Conservation (phyloP, 2,888 invertebrate genomes). For the Drosophila cognata region DNA sequence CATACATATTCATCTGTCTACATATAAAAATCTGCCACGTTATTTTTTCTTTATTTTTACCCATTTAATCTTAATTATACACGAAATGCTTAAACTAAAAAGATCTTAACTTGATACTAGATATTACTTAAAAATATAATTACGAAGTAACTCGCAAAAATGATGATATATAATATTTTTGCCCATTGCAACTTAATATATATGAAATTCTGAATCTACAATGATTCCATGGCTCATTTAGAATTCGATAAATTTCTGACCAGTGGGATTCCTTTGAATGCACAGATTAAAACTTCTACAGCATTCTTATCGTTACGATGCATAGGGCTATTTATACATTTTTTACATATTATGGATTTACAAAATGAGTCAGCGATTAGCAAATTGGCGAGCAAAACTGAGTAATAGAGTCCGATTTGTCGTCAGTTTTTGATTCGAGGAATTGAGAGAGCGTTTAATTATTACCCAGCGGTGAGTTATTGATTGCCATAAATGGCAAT, state of each 20-base stretch:
- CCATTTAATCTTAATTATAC: not conserved
- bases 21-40: no score
- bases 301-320: not conserved
- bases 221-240: no score
- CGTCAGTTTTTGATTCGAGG: not conserved
- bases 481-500: not conserved
- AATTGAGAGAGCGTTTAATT: not conserved
- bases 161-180: no score
- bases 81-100: not conserved
- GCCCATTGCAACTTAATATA: no score
- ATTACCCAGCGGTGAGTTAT: conserved; percentile 16
- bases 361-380: conserved; percentile 3
- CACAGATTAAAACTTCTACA: not conserved
- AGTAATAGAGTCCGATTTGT: conserved; percentile 7
- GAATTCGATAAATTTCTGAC: no score
- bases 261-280: not conserved
- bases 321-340: not conserved
- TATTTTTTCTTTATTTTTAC: no score
- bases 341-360: not conserved
- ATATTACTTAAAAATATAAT: not conserved
- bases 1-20: no score
- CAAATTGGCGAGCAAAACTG: not conserved
- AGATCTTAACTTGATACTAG: not conserved
- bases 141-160: not conserved
- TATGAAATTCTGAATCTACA: no score